Evolutionary conservation across 2,888 invertebrate species (phyloP).

Genomic region (Netelia virgata): DNA sequence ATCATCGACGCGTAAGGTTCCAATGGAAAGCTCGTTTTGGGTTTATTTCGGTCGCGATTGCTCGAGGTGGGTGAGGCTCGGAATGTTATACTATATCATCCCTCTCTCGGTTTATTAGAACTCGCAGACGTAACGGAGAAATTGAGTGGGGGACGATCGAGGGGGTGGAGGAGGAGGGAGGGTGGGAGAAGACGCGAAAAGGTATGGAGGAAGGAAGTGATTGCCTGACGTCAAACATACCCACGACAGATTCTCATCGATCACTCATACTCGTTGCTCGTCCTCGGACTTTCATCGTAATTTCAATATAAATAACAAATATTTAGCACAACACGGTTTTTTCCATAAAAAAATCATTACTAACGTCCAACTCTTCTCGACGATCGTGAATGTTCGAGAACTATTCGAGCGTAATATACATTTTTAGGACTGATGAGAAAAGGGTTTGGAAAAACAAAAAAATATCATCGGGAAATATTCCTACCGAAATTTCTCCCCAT

Average conservation of each 20-base stretch:
- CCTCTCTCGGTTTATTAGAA: neutral
- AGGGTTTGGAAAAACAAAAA: too few species aligned
- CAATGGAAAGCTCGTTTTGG: conserved; percentile 1
- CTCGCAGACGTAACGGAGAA: neutral
- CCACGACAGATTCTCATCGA: conserved; percentile 48
- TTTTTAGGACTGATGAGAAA: too few species aligned
- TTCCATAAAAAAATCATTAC: conserved; percentile 27
- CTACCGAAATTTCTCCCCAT: too few species aligned
- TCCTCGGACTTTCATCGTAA: conserved; percentile 21
- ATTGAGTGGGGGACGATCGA: neutral
- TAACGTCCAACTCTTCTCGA: neutral
- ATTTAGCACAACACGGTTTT: conserved; percentile 27
- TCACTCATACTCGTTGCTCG: conserved; percentile 25
- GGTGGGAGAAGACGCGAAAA: conserved; percentile 30
- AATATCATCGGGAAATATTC: too few species aligned
- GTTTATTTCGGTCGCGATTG: neutral
- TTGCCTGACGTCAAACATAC: conserved; percentile 59
- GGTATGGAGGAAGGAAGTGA: conserved; percentile 62
- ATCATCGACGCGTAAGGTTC: neutral
- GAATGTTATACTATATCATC: conserved; percentile 12
- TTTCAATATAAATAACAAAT: conserved; percentile 54
- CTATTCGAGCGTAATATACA: too few species aligned
- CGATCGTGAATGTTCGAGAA: too few species aligned
- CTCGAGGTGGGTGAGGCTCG: conserved; percentile 19
- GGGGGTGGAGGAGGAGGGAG: neutral